A percentile compares a stretch with the other conserved stretches of the same genome.
phyloP scores from a whole-genome alignment of 2,113 vertebrate genomes.

The Xiphias gladius region DNA sequence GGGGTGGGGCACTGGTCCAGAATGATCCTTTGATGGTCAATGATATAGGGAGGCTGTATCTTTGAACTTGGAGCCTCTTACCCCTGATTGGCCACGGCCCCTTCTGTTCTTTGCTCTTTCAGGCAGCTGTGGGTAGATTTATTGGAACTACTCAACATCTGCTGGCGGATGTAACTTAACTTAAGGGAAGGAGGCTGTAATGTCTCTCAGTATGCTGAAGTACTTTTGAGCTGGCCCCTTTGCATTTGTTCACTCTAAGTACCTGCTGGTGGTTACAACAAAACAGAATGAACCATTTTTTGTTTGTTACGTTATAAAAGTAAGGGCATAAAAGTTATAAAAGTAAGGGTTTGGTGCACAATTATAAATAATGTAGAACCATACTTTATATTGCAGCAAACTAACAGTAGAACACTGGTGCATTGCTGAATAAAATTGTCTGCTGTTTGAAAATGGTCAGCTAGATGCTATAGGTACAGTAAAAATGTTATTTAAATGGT shows the following conservation, averaged over 20 bases:
- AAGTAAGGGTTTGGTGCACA: too few relatives aligned
- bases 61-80: background rate
- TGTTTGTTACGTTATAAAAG: background rate
- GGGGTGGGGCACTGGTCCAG: background rate
- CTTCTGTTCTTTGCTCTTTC: conserved; percentile 5
- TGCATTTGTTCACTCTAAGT: too few relatives aligned
- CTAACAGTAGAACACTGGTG: background rate
- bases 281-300: background rate
- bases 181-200: too few relatives aligned
- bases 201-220: background rate
- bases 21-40: background rate
- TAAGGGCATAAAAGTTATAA: too few relatives aligned
- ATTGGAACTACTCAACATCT: conserved; percentile 84
- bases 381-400: background rate
- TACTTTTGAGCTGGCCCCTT: too few relatives aligned
- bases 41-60: background rate
- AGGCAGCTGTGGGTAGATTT: conserved; percentile 83
- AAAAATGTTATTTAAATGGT: too few relatives aligned
- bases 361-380: background rate
- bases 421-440: background rate
- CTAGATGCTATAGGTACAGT: too few relatives aligned
- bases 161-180: conserved; percentile 88
- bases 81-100: background rate
- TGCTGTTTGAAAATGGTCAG: too few relatives aligned
- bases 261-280: background rate